A percentile compares a stretch with the other conserved stretches of the same genome.
Evolutionary conservation across 2,888 invertebrate genomes (phyloP).

Genomic region (Plagiodera versicolora): DNA sequence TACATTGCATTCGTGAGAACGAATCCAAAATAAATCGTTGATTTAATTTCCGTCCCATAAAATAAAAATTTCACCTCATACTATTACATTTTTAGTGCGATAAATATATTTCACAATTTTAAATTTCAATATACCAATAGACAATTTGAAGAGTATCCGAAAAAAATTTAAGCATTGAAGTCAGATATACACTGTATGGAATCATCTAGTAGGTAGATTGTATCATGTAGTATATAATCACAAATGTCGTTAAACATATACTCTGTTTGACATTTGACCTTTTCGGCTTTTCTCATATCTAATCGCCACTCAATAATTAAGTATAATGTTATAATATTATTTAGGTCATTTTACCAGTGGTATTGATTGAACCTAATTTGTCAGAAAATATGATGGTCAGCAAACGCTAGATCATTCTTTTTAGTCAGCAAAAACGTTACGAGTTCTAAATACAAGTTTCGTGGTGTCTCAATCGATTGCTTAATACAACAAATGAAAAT

Average conservation of each 20-base stretch:
- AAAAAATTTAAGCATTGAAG: no score
- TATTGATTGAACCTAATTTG: not conserved
- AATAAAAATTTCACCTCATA: no score
- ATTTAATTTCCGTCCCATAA: no score
- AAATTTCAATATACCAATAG: no score
- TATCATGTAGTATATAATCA: not conserved
- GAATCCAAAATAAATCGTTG: no score
- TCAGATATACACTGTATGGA: not conserved
- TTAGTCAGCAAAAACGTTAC: not conserved
- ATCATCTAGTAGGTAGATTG: not conserved
- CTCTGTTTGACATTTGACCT: not conserved
- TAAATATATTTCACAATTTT: no score
- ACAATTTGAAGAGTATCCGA: no score
- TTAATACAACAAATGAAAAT: not conserved
- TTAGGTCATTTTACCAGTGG: not conserved
- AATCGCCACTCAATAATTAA: not conserved
- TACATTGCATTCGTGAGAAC: no score
- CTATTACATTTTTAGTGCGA: no score
- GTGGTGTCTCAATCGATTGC: not conserved
- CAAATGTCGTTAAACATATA: not conserved
- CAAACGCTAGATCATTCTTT: not conserved
- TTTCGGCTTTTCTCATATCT: not conserved
- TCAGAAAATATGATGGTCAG: not conserved
- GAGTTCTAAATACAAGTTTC: not conserved
- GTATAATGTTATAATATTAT: not conserved